Evolutionary conservation across 1,140 invertebrate species (phyloP).

Genomic region (Drosophila parvula): DNA sequence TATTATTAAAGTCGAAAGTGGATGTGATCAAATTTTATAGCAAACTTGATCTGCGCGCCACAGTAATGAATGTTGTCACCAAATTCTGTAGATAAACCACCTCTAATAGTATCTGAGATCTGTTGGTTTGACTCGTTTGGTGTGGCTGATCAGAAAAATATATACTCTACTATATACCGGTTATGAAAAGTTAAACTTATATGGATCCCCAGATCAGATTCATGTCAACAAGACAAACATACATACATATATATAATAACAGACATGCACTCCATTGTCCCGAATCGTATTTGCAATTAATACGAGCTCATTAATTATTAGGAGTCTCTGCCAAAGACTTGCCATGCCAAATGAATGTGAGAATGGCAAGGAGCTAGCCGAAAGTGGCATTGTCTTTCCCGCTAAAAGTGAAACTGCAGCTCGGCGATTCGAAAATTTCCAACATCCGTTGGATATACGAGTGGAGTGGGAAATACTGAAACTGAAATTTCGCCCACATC

Average conservation of each 20-base stretch:
- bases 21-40: too few species aligned
- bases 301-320: constrained; percentile 7
- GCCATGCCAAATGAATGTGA: constrained; percentile 13
- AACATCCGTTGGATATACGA: constrained; percentile 6
- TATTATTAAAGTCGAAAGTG: too few species aligned
- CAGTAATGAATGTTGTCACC: too few species aligned
- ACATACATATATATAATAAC: neutral
- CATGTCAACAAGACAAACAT: neutral
- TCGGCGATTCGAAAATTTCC: constrained; percentile 7
- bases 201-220: neutral
- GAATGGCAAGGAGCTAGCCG: neutral
- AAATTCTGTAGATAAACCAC: too few species aligned
- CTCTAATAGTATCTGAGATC: too few species aligned
- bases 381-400: constrained; percentile 16
- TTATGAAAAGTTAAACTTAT: neutral
- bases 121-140: too few species aligned
- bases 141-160: too few species aligned
- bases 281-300: constrained; percentile 5
- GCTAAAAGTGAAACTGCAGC: constrained; percentile 29
- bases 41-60: too few species aligned
- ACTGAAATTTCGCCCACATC: constrained; percentile 32
- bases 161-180: too few species aligned
- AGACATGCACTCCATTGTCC: neutral
- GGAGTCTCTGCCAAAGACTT: neutral
- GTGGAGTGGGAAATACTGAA: constrained; percentile 20